Conservation (phyloP, 2,113 vertebrate genomes). For the Sturnira hondurensis region DNA sequence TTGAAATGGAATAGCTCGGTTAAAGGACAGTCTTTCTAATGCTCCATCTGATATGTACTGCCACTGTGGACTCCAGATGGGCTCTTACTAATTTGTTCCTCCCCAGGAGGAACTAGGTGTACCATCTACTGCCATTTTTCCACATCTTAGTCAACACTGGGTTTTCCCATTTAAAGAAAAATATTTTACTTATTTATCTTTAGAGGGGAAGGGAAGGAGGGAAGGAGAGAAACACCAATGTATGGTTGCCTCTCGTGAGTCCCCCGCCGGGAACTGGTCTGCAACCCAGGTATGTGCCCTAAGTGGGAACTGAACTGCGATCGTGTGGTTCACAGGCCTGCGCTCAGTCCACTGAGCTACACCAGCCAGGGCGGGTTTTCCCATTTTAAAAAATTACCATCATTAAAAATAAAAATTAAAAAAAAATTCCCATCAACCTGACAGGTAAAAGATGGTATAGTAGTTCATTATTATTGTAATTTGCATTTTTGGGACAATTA, state of each 20-base stretch:
- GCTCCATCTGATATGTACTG: background rate
- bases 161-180: background rate
- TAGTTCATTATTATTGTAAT: conserved; percentile 32
- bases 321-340: too few species aligned
- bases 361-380: too few species aligned
- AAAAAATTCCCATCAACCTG: background rate
- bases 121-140: background rate
- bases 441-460: background rate
- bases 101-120: background rate
- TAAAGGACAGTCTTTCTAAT: background rate
- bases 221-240: too few species aligned
- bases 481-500: background rate
- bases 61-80: background rate
- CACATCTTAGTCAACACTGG: background rate
- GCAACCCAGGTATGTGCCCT: too few species aligned
- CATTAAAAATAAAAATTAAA: too few species aligned
- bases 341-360: too few species aligned
- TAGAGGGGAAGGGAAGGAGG: too few species aligned
- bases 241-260: too few species aligned
- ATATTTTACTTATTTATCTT: too few species aligned
- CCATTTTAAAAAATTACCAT: too few species aligned
- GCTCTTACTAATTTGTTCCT: background rate
- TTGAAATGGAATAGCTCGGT: background rate
- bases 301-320: too few species aligned
- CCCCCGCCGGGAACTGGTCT: too few species aligned